Percentiles rank a stretch among this genome's conserved stretches.
These are phyloP conservation scores for Gastrophysa polygoni DNA, from an alignment of 2,888 invertebrate genomes.

Conservation along the genomic window DNA sequence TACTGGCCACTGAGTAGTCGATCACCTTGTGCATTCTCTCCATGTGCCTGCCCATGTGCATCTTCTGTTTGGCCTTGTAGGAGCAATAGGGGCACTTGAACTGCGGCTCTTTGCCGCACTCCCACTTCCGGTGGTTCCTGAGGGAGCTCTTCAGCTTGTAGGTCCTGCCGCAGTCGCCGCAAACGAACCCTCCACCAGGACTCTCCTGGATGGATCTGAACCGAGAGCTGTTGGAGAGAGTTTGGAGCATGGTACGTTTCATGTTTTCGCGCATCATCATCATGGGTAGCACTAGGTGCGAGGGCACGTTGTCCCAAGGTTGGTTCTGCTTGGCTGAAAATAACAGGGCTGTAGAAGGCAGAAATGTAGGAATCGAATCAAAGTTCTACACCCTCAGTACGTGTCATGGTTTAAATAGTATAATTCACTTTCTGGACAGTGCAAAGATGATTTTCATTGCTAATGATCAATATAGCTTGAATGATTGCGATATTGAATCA, in stretches of 20 bases:
- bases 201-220: conserved; percentile 30
- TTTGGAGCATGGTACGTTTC: conserved; percentile 44
- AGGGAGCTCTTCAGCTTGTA: conserved; percentile 62
- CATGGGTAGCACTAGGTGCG: conserved; percentile 74
- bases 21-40: conserved; percentile 62
- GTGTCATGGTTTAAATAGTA: no score
- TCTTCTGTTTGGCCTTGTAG: conserved; percentile 41
- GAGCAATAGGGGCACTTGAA: conserved; percentile 39
- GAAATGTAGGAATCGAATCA: no score
- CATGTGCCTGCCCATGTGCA: conserved; percentile 38
- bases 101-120: conserved; percentile 40
- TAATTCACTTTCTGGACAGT: no score
- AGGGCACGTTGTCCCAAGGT: conserved; percentile 76
- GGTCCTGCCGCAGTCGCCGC: conserved; percentile 81
- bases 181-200: conserved; percentile 66
- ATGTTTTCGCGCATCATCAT: conserved; percentile 64
- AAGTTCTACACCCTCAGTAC: no score
- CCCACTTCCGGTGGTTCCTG: conserved; percentile 41
- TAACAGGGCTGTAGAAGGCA: conserved; percentile 2
- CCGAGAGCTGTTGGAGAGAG: conserved; percentile 27
- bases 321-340: conserved; percentile 61
- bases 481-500: no score
- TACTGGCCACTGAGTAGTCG: conserved; percentile 42
- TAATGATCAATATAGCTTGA: no score
- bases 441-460: no score